Conservation (phyloP, 2,113 vertebrate genomes). For the Thomomys bottae region DNA sequence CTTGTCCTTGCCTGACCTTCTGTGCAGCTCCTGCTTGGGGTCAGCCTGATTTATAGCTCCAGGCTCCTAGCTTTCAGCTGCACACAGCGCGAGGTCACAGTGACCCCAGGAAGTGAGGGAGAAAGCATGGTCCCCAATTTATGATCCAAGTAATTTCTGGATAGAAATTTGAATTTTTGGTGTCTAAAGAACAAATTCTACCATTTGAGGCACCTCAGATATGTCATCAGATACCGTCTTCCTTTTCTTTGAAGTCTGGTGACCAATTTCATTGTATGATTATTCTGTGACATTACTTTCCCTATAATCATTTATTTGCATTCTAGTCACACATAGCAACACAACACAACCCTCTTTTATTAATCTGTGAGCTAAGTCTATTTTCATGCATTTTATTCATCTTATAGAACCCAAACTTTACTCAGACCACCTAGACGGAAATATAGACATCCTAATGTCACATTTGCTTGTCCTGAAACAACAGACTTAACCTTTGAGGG, state of each 20-base stretch:
- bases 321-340: neutral
- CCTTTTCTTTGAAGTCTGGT: neutral
- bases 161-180: neutral
- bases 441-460: neutral
- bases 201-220: neutral
- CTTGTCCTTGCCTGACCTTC: neutral
- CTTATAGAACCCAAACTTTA: neutral
- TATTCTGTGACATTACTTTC: neutral
- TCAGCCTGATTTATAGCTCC: neutral
- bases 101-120: neutral
- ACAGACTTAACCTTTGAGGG: neutral
- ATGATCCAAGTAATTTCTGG: slow-evolving; percentile 33
- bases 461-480: neutral
- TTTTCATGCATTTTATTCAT: neutral
- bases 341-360: neutral
- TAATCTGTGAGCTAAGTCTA: neutral
- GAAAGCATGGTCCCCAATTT: neutral
- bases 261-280: neutral
- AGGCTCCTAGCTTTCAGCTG: neutral
- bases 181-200: neutral
- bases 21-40: fast-evolving
- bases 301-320: neutral
- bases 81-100: neutral
- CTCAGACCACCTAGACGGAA: neutral
- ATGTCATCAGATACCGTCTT: neutral